A percentile compares a stretch with the other conserved stretches of the same genome.
Evolutionary conservation across 2,113 vertebrate species (phyloP).

Genomic region (Psammodynastes pulverulentus): DNA sequence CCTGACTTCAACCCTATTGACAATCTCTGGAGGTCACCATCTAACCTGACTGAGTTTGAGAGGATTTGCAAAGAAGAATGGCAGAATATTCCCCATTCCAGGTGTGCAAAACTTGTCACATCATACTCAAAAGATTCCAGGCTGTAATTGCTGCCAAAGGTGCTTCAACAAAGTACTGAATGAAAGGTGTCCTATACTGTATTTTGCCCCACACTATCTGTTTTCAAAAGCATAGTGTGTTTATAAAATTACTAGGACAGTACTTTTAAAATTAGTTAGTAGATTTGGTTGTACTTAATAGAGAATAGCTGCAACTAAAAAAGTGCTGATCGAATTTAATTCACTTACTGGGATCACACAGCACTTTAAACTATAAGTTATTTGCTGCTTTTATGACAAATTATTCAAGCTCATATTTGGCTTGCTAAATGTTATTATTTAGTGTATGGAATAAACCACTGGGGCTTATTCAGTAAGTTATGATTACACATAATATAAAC

Average conservation of each 20-base stretch:
- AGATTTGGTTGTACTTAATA: neutral
- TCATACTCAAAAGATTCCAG: no score
- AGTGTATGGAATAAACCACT: neutral
- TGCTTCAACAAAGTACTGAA: no score
- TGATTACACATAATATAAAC: neutral
- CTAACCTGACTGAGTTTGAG: no score
- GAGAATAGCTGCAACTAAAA: neutral
- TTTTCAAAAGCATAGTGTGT: neutral
- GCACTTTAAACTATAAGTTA: neutral
- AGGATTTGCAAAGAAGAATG: no score
- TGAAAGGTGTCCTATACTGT: neutral
- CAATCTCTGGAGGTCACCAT: no score
- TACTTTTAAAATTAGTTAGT: neutral
- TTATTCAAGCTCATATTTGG: neutral
- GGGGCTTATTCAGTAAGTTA: neutral
- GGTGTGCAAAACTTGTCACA: no score
- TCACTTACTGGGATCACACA: neutral
- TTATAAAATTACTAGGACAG: neutral
- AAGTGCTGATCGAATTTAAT: neutral
- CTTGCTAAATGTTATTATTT: neutral
- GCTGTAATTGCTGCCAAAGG: no score
- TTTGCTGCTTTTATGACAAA: neutral
- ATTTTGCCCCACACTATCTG: neutral
- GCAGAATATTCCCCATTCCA: no score
- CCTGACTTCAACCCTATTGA: no score